phyloP scores from a whole-genome alignment of 2,113 vertebrate species.

The Struthidea cinerea region DNA sequence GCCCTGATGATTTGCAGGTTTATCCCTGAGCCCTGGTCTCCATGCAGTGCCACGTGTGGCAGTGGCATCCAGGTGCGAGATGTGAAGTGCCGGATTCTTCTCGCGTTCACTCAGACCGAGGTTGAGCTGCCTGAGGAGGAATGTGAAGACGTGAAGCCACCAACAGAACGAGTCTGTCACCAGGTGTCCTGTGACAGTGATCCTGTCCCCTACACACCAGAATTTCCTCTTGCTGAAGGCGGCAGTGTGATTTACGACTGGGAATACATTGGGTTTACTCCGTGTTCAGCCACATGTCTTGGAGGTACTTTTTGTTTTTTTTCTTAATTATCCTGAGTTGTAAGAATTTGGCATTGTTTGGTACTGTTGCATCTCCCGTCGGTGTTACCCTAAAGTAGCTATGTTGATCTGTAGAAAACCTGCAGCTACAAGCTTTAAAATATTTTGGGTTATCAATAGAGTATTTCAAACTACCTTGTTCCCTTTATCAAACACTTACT shows the following conservation, averaged over 20 bases:
- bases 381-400: not conserved
- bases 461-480: not conserved
- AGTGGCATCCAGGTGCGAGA: conserved; percentile 77
- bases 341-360: not conserved
- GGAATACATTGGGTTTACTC: conserved; percentile 85
- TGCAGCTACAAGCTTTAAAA: not conserved
- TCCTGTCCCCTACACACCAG: not conserved
- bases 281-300: conserved; percentile 83
- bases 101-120: conserved; percentile 83
- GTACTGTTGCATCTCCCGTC: not conserved
- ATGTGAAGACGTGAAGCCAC: conserved; percentile 74
- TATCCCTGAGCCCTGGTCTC: conserved; percentile 84
- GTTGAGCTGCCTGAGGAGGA: conserved; percentile 88
- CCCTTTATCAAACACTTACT: not conserved
- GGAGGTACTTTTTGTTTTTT: conserved; percentile 68
- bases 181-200: conserved; percentile 68
- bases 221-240: not conserved
- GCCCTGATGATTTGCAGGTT: conserved; percentile 71
- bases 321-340: not conserved
- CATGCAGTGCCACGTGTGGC: conserved; percentile 86
- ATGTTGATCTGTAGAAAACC: not conserved
- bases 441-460: not conserved
- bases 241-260: conserved; percentile 73
- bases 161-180: conserved; percentile 72
- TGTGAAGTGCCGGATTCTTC: conserved; percentile 83